Evolutionary conservation across 2,113 vertebrate species (phyloP).

Genomic region (Cricetomys ansorgei): DNA sequence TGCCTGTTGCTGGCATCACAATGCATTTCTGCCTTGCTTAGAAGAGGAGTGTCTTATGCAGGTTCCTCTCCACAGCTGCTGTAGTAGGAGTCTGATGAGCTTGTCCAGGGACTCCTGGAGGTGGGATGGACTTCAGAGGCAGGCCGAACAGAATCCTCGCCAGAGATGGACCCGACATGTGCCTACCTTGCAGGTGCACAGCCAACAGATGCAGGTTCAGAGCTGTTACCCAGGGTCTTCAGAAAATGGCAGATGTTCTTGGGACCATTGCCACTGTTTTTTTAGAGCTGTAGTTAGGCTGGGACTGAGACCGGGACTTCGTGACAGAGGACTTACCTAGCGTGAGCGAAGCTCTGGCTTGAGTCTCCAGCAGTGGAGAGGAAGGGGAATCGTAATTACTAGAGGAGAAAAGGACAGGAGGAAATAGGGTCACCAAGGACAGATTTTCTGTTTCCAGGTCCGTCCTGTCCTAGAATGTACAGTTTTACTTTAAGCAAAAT

Average conservation of each 20-base stretch:
- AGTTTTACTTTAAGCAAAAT: conserved; percentile 28
- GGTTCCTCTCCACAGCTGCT: not conserved
- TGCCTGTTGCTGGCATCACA: not conserved
- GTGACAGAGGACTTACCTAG: not conserved
- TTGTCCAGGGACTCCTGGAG: not conserved
- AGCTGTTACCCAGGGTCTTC: not conserved
- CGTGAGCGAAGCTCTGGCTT: not conserved
- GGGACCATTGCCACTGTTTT: not conserved
- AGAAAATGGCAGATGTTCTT: not conserved
- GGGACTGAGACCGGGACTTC: not conserved
- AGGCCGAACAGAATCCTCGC: not conserved
- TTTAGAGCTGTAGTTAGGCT: not conserved
- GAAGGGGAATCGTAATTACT: not conserved
- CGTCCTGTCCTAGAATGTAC: not conserved
- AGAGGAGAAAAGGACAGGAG: not conserved
- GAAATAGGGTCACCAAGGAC: not conserved
- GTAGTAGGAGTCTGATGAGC: not conserved
- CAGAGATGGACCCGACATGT: not conserved
- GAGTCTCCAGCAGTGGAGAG: not conserved
- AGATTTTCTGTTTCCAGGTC: not conserved
- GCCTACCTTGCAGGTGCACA: not conserved
- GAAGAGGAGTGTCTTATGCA: not conserved
- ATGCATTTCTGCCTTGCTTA: not conserved
- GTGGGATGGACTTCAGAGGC: not conserved
- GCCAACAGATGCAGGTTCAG: not conserved